These are phyloP conservation scores for Galaxias olidus DNA, from an alignment of 2,797 vertebrate species.

Conservation along the genomic window DNA sequence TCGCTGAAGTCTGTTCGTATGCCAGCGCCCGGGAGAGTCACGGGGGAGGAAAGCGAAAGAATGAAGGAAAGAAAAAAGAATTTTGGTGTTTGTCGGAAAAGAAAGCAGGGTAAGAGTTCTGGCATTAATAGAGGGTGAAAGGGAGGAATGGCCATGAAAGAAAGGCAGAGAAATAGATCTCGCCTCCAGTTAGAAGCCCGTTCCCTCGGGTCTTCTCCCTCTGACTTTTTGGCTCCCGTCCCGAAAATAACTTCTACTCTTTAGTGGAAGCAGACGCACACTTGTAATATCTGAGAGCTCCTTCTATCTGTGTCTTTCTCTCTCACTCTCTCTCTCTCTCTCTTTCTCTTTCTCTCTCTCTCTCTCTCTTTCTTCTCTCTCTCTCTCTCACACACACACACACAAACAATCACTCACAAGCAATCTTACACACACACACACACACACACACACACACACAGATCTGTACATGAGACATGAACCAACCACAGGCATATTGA, in stretches of 20 bases:
- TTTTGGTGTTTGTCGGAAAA: conserved; percentile 21
- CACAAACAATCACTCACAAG: too few species aligned
- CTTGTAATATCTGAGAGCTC: too few species aligned
- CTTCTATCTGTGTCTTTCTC: too few species aligned
- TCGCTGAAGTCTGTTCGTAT: conserved; percentile 55
- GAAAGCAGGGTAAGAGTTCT: conserved; percentile 22
- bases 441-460: too few species aligned
- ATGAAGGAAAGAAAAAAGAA: neutral
- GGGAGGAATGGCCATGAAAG: conserved; percentile 7
- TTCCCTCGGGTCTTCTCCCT: conserved; percentile 6
- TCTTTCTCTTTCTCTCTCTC: too few species aligned
- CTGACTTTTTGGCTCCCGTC: conserved; percentile 16
- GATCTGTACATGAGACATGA: too few species aligned
- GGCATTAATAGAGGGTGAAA: conserved; percentile 21
- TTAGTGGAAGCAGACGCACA: too few species aligned
- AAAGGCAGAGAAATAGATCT: conserved; percentile 2
- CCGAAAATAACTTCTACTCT: neutral
- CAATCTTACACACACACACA: too few species aligned
- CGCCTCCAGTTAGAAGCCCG: conserved; percentile 17
- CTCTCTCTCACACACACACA: too few species aligned
- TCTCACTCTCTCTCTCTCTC: too few species aligned
- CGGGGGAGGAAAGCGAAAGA: neutral
- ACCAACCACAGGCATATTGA: too few species aligned
- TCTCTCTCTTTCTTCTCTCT: too few species aligned
- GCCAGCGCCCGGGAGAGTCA: conserved; percentile 9